Conservation (phyloP, 2,888 invertebrate genomes). For the Lasioglossum calceatum region DNA sequence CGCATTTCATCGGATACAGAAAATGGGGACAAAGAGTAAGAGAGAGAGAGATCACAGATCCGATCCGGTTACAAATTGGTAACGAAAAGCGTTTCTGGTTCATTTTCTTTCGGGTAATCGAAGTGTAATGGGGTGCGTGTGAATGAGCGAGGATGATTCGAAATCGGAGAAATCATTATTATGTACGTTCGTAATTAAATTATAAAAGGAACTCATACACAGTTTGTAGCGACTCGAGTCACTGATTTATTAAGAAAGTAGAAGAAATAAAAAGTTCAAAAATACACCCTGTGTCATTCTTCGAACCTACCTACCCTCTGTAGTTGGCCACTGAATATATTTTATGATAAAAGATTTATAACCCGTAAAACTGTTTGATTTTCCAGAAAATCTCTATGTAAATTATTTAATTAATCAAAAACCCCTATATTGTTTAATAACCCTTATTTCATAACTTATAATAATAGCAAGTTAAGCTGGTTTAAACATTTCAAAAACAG, state of each 20-base stretch:
- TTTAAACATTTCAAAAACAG: too few species aligned
- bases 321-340: too few species aligned
- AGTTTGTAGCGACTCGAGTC: constrained; percentile 82
- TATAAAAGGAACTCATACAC: constrained; percentile 77
- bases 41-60: constrained; percentile 1
- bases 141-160: constrained; percentile 67
- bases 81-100: constrained; percentile 60
- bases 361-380: too few species aligned
- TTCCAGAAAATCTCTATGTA: too few species aligned
- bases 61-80: constrained; percentile 66
- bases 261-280: constrained; percentile 81
- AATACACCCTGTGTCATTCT: constrained; percentile 19
- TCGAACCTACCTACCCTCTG: not conserved
- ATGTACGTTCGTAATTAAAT: constrained; percentile 75
- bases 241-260: constrained; percentile 81
- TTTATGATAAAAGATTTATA: too few species aligned
- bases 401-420: too few species aligned
- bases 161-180: constrained; percentile 60
- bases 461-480: too few species aligned
- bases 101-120: constrained; percentile 67
- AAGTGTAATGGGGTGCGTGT: constrained; percentile 62
- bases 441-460: too few species aligned
- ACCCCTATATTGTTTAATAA: too few species aligned
- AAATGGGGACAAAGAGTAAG: constrained; percentile 27
- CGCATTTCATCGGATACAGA: constrained; percentile 69